Base-by-base conservation (phyloP, 2,797 vertebrate species). In the Pangasius larnaudii region DNA sequence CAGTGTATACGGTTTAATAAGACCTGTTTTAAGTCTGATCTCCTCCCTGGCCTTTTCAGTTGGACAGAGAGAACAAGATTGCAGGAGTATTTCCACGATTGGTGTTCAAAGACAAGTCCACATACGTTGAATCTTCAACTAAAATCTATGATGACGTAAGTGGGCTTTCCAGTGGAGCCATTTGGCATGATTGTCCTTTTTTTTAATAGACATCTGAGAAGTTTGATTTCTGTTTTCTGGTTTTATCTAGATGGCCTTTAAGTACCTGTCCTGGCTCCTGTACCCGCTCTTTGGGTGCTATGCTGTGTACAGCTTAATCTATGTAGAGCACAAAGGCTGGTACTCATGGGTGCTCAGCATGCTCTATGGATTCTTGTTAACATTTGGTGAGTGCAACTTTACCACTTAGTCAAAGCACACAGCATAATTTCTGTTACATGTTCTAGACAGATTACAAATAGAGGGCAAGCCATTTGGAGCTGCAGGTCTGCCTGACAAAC, bases 261-360 rank as follows among this genome's bases (percentile, higher is more conserved):
- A 95, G 92, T 98, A 99, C 93, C 93, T 99, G 77, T 99, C 98
- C 0, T 99, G 98, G 98, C 95, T 98, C 84, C 97, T 99, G 59
- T 99, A 98, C 94, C 98, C 98, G 0, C 94, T 99, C 85, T 96
- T 99, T 89, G 98, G 98, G 89, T 99, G 98, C 93, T 99, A 99
- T 0, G 97, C 98, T 0, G 83, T 99, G 85, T 99, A 99, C 94
- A 99, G 98, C 93, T 95, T 99, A 88, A 92, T 99, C 91, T 99
- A 99, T 78, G 96, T 98, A 91, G 98, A 99, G 94, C 98, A 99
- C 96, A 99, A 99, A 96, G 97, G 98, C 95, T 99, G 98, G 98
- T 99, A 99, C 95, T 99, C 98, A 0, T 99, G 97, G 97, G 96
- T 99, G 89, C 97, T 99, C 88, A 95, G 98, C 93, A 99, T 99